A percentile compares a stretch with the other conserved stretches of the same genome.
phyloP scores from a whole-genome alignment of 1,140 invertebrate genomes.

The Atta colombica region DNA sequence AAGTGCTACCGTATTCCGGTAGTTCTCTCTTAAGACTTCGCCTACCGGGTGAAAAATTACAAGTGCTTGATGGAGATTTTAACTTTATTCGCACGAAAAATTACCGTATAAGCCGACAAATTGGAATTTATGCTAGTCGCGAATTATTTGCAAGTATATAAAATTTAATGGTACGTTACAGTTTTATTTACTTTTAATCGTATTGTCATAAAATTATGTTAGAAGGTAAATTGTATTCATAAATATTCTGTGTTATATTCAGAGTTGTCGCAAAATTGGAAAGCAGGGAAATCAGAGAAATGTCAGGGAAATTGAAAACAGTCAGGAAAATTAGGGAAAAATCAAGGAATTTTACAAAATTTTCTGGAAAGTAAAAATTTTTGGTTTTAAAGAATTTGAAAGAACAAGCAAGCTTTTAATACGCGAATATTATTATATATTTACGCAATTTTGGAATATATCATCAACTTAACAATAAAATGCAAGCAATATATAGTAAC shows the following conservation, averaged over 20 bases:
- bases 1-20: slow-evolving; percentile 52
- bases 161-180: not conserved
- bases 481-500: too few species aligned
- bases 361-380: too few species aligned
- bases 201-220: not conserved
- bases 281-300: too few species aligned
- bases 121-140: not conserved
- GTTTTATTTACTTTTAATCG: not conserved
- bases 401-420: too few species aligned
- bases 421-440: too few species aligned
- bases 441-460: too few species aligned
- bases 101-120: not conserved
- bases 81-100: slow-evolving; percentile 28
- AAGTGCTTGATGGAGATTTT: slow-evolving; percentile 12
- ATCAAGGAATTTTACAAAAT: too few species aligned
- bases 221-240: not conserved
- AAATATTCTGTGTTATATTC: not conserved
- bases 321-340: too few species aligned
- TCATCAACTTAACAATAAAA: too few species aligned
- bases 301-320: too few species aligned
- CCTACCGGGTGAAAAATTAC: slow-evolving; percentile 40
- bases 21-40: slow-evolving; percentile 41
- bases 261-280: too few species aligned
- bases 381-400: too few species aligned
- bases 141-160: not conserved